phyloP scores from a whole-genome alignment of 2,797 vertebrate genomes.

The Enteromius radiatus region DNA sequence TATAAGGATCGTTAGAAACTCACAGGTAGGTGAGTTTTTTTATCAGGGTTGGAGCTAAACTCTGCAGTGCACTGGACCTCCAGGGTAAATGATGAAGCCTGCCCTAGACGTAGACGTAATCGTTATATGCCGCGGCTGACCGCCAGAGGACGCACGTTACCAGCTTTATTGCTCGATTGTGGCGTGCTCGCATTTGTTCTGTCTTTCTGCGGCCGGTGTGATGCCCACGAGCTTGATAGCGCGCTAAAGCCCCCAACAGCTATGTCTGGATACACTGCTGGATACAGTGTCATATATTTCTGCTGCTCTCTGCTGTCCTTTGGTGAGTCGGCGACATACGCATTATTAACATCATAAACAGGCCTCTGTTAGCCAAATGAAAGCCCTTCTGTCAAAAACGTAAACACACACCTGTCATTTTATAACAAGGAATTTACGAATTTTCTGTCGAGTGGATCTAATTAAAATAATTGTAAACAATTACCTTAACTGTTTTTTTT shows the following conservation, averaged over 20 bases:
- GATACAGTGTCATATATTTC: constrained; percentile 19
- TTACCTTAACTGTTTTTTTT: background rate
- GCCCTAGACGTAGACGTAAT: constrained; percentile 7
- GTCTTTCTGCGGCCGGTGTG: background rate
- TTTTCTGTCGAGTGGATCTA: background rate
- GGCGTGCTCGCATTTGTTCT: background rate
- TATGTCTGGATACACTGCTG: constrained; percentile 3
- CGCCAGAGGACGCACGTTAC: constrained; percentile 28
- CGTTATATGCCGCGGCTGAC: background rate
- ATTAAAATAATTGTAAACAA: background rate
- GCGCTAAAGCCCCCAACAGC: background rate
- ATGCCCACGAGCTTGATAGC: background rate
- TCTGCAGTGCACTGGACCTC: too few relatives aligned
- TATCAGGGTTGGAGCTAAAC: too few relatives aligned
- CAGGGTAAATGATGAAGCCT: too few relatives aligned
- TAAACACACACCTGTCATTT: background rate
- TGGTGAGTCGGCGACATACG: constrained; percentile 36
- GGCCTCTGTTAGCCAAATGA: background rate
- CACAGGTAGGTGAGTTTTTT: too few relatives aligned
- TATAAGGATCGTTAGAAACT: too few relatives aligned
- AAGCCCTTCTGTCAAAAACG: background rate
- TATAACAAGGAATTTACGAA: background rate
- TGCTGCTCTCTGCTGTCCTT: constrained; percentile 22
- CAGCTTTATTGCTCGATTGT: background rate
- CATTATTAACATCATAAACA: background rate